Base-by-base conservation (phyloP, 37 sponge, comb jelly and placozoan genomes). In the Axinella damicornis region DNA sequence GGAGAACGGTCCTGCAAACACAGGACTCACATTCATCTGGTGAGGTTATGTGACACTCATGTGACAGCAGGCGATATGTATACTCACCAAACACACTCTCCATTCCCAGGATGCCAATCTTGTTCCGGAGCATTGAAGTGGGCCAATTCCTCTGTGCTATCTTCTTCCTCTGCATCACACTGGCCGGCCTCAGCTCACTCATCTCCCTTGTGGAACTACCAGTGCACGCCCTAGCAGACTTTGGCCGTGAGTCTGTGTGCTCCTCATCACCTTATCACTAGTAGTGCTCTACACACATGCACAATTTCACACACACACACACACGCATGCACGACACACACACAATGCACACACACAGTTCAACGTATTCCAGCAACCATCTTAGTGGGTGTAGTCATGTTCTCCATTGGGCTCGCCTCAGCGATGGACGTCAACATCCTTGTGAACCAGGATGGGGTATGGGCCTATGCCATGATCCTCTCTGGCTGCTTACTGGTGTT, bases 11-110 rank as follows among this genome's bases (percentile, higher is more conserved):
- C 83, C 82, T 36, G 90, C 85, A 38, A 95, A 92, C 71, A 95
- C 96, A 69, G 96, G 96, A 2, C 79, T 95, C 37, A 95, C 96
- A 0, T 95, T 95, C 84, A 89, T 95, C 52, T 92, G 94, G 96
- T 95, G 15, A 59, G 82, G 40, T 46, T 46, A 46, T 46, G 46
- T 46, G 46, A 46, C 46, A 46, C 4, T 46, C 46, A 46, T 46
- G 9, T 46, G 46, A 46, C 46, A 46, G 46, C 9, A n/a, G n/a
- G n/a, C n/a, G n/a, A n/a, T 9, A 46, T 46, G 46, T 46, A 9
- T 12, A 9, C 46, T 46, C 46, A 46, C 46, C 4, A 46, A 46
- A 12, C 46, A 46, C 6, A 46, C 46, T 46, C 46, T 9, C 9
- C 46, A 9, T 12, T 46, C 46, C 46, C 19, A 95, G 96, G 94